phyloP scores from a whole-genome alignment of 2,113 vertebrate genomes.

The Boleophthalmus pectinirostris region DNA sequence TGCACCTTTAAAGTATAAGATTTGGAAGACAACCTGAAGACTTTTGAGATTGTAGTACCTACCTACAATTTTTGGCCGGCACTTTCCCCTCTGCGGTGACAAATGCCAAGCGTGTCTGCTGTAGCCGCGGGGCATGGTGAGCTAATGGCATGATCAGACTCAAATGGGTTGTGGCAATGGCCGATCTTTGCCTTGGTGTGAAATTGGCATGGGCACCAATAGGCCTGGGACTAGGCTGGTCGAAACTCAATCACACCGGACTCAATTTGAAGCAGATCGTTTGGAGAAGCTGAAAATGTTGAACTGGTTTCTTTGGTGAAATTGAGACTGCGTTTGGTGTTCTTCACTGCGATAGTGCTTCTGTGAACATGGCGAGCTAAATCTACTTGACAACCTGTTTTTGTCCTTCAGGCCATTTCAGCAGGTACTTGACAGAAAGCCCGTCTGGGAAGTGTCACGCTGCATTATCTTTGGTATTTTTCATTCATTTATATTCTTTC shows the following conservation, averaged over 20 bases:
- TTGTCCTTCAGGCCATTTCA: not conserved
- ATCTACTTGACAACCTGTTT: slow-evolving; percentile 12
- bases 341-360: not conserved
- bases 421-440: slow-evolving; percentile 1
- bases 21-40: not conserved
- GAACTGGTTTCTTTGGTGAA: slow-evolving; percentile 6
- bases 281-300: slow-evolving; percentile 7
- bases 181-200: slow-evolving; percentile 8
- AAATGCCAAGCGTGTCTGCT: slow-evolving; percentile 1
- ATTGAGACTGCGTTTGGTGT: not conserved
- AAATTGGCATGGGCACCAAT: slow-evolving; percentile 25
- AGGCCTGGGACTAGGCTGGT: slow-evolving; percentile 16
- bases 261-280: slow-evolving; percentile 16
- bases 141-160: slow-evolving; percentile 7
- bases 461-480: not conserved
- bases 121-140: not conserved
- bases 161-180: slow-evolving; percentile 5
- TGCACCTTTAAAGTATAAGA: not conserved
- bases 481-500: not conserved
- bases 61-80: not conserved
- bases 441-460: not conserved
- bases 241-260: slow-evolving; percentile 22
- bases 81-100: not conserved
- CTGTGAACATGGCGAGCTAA: slow-evolving; percentile 1
- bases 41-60: not conserved